Conservation (phyloP, 2,888 invertebrate genomes). For the Gibbula magus region DNA sequence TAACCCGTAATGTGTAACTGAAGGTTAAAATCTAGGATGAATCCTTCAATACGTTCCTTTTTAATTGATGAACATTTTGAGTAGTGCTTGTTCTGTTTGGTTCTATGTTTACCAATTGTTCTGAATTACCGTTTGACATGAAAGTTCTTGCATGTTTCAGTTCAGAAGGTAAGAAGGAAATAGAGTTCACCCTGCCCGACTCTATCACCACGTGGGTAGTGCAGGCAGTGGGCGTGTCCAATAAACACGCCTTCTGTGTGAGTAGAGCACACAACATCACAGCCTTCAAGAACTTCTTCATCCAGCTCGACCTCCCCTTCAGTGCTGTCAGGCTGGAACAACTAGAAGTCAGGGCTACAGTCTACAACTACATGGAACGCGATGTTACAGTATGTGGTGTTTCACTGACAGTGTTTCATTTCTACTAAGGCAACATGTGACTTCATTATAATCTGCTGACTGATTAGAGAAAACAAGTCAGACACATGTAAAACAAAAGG, state of each 20-base stretch:
- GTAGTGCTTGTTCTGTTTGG: too few species aligned
- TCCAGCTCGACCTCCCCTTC: constrained; percentile 56
- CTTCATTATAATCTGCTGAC: too few species aligned
- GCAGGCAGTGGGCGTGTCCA: constrained; percentile 49
- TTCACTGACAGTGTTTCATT: too few species aligned
- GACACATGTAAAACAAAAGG: too few species aligned
- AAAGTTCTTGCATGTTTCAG: constrained; percentile 10
- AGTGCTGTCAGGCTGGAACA: constrained; percentile 54
- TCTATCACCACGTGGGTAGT: constrained; percentile 54
- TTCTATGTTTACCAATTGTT: too few species aligned
- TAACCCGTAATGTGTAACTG: too few species aligned
- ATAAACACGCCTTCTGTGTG: constrained; percentile 48
- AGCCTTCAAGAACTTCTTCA: constrained; percentile 52
- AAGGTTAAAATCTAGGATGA: too few species aligned
- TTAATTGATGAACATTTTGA: too few species aligned
- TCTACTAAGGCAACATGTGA: too few species aligned
- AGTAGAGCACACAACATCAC: constrained; percentile 44
- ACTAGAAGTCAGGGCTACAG: constrained; percentile 52
- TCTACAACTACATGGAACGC: constrained; percentile 51
- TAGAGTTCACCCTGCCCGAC: constrained; percentile 48
- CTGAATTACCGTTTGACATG: neutral
- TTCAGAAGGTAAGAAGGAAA: constrained; percentile 37
- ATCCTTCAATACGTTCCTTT: too few species aligned
- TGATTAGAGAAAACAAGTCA: too few species aligned
- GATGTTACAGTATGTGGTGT: constrained; percentile 37